These are phyloP conservation scores for Drosophila triauraria DNA, from an alignment of 1,140 invertebrate genomes.

Conservation along the genomic window DNA sequence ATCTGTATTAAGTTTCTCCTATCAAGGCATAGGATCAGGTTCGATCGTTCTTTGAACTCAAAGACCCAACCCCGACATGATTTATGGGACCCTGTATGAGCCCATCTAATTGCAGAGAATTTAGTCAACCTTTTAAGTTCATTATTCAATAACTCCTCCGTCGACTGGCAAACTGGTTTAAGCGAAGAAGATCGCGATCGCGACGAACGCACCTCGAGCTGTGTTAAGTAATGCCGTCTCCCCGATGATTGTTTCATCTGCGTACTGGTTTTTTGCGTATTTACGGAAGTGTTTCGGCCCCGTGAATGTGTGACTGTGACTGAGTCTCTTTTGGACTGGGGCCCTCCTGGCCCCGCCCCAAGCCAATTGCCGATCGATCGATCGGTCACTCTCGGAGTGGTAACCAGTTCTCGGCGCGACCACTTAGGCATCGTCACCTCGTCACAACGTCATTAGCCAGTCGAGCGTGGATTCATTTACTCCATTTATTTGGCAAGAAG, in stretches of 20 bases:
- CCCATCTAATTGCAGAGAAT: slow-evolving; percentile 42
- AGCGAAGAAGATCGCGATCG: slow-evolving; percentile 21
- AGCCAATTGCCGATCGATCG: slow-evolving; percentile 34
- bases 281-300: slow-evolving; percentile 70
- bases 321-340: slow-evolving; percentile 15
- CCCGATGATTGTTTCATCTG: slow-evolving; percentile 60
- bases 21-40: slow-evolving; percentile 40
- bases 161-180: slow-evolving; percentile 60
- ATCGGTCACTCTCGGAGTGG: slow-evolving; percentile 11
- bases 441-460: slow-evolving; percentile 67
- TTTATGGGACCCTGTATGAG: slow-evolving; percentile 23
- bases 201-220: slow-evolving; percentile 37
- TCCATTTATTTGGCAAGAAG: background rate
- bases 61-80: slow-evolving; percentile 17
- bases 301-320: slow-evolving; percentile 30
- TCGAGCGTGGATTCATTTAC: slow-evolving; percentile 10
- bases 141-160: slow-evolving; percentile 46
- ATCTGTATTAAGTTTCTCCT: slow-evolving; percentile 45
- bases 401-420: slow-evolving; percentile 47
- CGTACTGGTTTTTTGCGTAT: slow-evolving; percentile 73
- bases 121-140: slow-evolving; percentile 48
- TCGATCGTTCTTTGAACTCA: slow-evolving; percentile 27
- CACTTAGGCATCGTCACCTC: slow-evolving; percentile 52
- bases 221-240: slow-evolving; percentile 45
- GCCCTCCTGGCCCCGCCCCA: slow-evolving; percentile 53